Evolutionary conservation across 2,797 vertebrate species (phyloP).

Genomic region (Lindbergichthys nudifrons): DNA sequence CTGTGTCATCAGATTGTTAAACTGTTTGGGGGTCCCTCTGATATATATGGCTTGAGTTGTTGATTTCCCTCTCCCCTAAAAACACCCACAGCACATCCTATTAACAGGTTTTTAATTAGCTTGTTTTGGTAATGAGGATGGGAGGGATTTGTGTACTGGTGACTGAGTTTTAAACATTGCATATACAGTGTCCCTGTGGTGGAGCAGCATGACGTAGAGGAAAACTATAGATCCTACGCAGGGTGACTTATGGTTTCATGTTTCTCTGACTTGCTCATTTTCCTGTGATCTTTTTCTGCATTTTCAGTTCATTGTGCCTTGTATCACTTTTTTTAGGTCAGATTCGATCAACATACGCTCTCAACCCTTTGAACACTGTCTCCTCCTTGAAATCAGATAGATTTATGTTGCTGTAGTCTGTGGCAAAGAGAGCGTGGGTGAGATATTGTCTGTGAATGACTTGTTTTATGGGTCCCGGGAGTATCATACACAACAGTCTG

Average conservation of each 20-base stretch:
- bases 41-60: slow-evolving; percentile 25
- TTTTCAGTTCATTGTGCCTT: slow-evolving; percentile 43
- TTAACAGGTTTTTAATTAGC: slow-evolving; percentile 83
- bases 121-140: slow-evolving; percentile 81
- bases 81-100: slow-evolving; percentile 70
- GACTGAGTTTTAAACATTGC: slow-evolving; percentile 55
- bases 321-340: slow-evolving; percentile 47
- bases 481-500: slow-evolving; percentile 75
- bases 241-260: slow-evolving; percentile 24
- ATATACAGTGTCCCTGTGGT: slow-evolving; percentile 41
- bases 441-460: slow-evolving; percentile 80
- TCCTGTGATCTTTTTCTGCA: slow-evolving; percentile 12
- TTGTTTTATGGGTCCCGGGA: slow-evolving; percentile 77
- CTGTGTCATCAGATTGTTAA: slow-evolving; percentile 58
- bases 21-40: slow-evolving; percentile 31
- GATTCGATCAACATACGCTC: slow-evolving; percentile 55
- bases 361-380: slow-evolving; percentile 77
- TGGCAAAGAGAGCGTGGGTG: slow-evolving; percentile 71
- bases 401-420: slow-evolving; percentile 74
- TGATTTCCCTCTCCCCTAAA: slow-evolving; percentile 46
- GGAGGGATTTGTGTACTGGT: slow-evolving; percentile 54
- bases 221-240: slow-evolving; percentile 28
- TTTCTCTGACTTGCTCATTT: slow-evolving; percentile 20
- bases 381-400: slow-evolving; percentile 75
- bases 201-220: slow-evolving; percentile 32